A percentile compares a stretch with the other conserved stretches of the same genome.
Conservation (phyloP, 2,797 vertebrate genomes). For the Brachyalestes nurse region DNA sequence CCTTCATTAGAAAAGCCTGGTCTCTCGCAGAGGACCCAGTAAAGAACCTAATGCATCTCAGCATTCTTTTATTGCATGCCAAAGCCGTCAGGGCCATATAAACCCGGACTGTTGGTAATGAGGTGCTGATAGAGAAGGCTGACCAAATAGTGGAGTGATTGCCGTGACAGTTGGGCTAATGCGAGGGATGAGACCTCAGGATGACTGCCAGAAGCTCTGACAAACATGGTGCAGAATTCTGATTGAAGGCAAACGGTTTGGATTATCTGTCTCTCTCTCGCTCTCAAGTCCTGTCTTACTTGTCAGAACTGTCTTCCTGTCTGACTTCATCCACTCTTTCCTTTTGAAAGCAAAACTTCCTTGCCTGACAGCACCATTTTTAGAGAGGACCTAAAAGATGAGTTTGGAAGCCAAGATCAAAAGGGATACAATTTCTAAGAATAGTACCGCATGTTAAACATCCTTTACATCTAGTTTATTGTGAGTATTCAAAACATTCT, state of each 20-base stretch:
- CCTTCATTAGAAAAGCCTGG: conserved; percentile 51
- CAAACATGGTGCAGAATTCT: conserved; percentile 56
- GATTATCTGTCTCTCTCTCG: conserved; percentile 40
- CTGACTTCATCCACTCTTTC: conserved; percentile 20
- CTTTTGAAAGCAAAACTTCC: conserved; percentile 10
- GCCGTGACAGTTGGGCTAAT: conserved; percentile 61
- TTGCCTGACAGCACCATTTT: conserved; percentile 23
- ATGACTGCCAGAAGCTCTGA: conserved; percentile 38
- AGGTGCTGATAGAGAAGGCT: conserved; percentile 59
- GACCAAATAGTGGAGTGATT: conserved; percentile 61
- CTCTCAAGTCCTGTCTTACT: conserved; percentile 27
- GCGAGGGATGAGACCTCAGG: conserved; percentile 45
- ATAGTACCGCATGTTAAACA: background rate
- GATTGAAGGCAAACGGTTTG: conserved; percentile 43
- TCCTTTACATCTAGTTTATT: background rate
- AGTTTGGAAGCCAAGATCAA: background rate
- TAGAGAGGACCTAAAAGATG: background rate
- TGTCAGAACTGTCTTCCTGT: conserved; percentile 27
- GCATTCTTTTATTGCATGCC: conserved; percentile 58
- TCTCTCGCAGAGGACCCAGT: conserved; percentile 43
- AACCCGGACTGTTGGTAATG: conserved; percentile 65
- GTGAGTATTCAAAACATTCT: background rate
- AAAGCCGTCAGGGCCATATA: conserved; percentile 52
- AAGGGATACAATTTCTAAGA: background rate
- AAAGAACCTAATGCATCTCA: conserved; percentile 50